Conservation (phyloP, 2,113 vertebrate genomes). For the Eubucco bourcierii region DNA sequence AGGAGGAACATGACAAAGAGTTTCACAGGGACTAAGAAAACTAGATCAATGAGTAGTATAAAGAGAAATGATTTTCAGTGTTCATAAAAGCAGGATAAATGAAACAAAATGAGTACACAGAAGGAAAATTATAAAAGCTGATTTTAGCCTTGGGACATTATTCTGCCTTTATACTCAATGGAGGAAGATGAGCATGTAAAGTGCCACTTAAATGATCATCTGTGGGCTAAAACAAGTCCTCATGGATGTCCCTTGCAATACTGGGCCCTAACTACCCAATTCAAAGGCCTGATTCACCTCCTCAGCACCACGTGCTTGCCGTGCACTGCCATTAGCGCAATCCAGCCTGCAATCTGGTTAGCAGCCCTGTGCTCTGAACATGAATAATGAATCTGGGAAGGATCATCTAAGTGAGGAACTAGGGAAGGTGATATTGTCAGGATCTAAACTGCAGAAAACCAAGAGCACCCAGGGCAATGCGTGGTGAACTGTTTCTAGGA, state of each 20-base stretch:
- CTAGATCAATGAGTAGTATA: not conserved
- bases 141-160: not conserved
- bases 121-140: not conserved
- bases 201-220: not conserved
- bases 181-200: not conserved
- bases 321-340: not conserved
- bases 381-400: not conserved
- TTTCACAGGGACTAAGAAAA: not conserved
- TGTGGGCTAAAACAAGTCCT: not conserved
- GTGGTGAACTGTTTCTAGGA: not conserved
- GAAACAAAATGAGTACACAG: not conserved
- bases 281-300: not conserved
- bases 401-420: not conserved
- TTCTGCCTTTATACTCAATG: not conserved
- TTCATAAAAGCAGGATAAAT: not conserved
- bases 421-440: not conserved
- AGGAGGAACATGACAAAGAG: not conserved
- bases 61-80: not conserved
- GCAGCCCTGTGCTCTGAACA: not conserved
- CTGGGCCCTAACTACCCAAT: not conserved
- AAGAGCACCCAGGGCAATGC: not conserved
- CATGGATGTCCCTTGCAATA: not conserved
- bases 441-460: slow-evolving; percentile 1
- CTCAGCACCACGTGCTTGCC: not conserved
- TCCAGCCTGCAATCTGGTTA: not conserved